phyloP scores from a whole-genome alignment of 2,797 vertebrate genomes.

The Poecilia gillii region DNA sequence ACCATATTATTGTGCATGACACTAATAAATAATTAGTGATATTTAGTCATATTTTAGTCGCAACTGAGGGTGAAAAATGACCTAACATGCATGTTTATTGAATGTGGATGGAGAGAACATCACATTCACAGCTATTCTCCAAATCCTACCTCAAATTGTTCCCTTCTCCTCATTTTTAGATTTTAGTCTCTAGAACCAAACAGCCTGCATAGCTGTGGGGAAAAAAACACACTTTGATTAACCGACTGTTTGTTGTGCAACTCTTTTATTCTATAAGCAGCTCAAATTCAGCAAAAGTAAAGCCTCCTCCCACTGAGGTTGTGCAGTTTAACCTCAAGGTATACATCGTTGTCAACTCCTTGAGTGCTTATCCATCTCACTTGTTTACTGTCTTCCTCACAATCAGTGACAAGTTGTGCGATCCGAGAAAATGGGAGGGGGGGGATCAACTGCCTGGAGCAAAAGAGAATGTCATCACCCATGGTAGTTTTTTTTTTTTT shows the following conservation, averaged over 20 bases:
- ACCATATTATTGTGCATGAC: no score
- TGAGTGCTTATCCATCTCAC: conserved; percentile 82
- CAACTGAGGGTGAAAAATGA: background rate
- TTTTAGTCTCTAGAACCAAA: background rate
- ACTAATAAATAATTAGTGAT: no score
- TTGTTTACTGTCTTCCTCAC: conserved; percentile 71
- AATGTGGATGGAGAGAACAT: background rate
- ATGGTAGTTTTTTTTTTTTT: background rate
- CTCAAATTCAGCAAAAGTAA: conserved; percentile 73
- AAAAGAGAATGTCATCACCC: conserved; percentile 33
- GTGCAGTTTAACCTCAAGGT: conserved; percentile 75
- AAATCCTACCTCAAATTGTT: background rate
- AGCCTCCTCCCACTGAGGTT: conserved; percentile 65
- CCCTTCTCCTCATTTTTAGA: background rate
- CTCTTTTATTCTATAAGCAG: conserved; percentile 43
- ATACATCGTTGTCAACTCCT: conserved; percentile 60
- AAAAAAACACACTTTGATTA: background rate
- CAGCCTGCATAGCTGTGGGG: background rate
- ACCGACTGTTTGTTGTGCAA: conserved; percentile 13
- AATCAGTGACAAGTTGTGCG: conserved; percentile 77
- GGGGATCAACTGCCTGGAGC: conserved; percentile 51
- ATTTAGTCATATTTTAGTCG: no score
- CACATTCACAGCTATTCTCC: background rate
- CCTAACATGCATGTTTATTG: background rate
- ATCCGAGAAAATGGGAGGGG: conserved; percentile 54